Base-by-base conservation (phyloP, 2,888 invertebrate genomes). In the Ophion slaviceki region DNA sequence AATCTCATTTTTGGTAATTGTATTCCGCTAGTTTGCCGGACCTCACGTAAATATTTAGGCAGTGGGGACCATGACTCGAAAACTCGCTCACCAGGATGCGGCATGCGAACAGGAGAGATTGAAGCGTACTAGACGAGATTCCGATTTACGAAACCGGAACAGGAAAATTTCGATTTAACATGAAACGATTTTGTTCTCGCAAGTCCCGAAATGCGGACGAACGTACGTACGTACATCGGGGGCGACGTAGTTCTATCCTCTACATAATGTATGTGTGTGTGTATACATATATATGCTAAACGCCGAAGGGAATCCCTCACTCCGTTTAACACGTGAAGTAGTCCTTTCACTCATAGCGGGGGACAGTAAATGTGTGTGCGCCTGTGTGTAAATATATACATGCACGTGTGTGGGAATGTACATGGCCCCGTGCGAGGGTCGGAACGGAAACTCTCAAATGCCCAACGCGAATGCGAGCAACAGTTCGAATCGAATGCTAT, bases 111-210 rank as follows among this genome's bases (percentile, higher is more conserved):
- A 72, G 72, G 59, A 67, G 77, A 53, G 80, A 84, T 84, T 80
- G 59, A 59, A n/a, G 72, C 57, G 14, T 20, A 40, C 68, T 79
- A 66, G 36, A 57, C 76, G 67, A 66, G 67, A 84, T 77, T 84
- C 32, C 76, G 66, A 47, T 64, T 17, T 40, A 28, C 59, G 66
- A 72, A 77, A 84, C 62, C 76, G 72, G 67, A 53, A 77, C 80
- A 71, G 61, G 76, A 36, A 80, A 80, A 77, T 77, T 80, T 61
- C 59, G 67, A 76, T 72, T 76, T 66, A 77, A 80, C 84, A 66
- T 66, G 57, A 57, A 71, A 66, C 77, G 59, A 67, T 80, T 62
- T 80, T 66, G 75, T 40, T 28, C 36, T 70, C 36, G 14, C 3
- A 17, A 59, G 2, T 4, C 57, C 7, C 57, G 36, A 57, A 17